A percentile compares a stretch with the other conserved stretches of the same genome.
Evolutionary conservation across 2,888 invertebrate genomes (phyloP).

Genomic region (Hirtodrosophila histrioides): DNA sequence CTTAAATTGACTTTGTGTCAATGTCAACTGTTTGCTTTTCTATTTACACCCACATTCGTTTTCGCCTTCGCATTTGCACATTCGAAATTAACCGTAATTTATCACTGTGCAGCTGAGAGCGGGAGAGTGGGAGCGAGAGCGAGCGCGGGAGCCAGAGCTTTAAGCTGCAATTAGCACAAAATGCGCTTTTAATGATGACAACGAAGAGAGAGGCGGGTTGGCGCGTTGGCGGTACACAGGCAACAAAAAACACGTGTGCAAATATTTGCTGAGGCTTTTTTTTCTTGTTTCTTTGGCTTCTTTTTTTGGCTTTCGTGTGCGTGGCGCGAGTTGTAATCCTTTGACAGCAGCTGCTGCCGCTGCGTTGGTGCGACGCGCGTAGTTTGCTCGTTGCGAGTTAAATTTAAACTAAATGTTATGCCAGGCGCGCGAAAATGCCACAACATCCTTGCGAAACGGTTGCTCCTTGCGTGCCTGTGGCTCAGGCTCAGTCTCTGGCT

Average conservation of each 20-base stretch:
- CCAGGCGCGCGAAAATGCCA: conserved; percentile 58
- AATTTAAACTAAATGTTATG: conserved; percentile 78
- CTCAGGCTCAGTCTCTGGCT: not conserved
- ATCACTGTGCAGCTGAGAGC: conserved; percentile 34
- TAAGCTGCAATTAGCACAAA: conserved; percentile 51
- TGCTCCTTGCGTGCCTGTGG: conserved; percentile 54
- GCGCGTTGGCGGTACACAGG: not conserved
- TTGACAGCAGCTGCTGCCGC: conserved; percentile 21
- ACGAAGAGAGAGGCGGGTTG: not conserved
- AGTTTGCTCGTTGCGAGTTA: conserved; percentile 77
- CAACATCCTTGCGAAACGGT: conserved; percentile 55
- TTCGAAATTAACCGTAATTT: conserved; percentile 55
- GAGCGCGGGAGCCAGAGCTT: not conserved
- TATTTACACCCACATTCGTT: conserved; percentile 34
- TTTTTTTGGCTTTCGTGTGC: conserved; percentile 21
- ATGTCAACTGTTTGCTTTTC: conserved; percentile 55
- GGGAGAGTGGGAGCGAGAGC: not conserved
- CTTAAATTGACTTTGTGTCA: conserved; percentile 67
- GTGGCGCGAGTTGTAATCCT: conserved; percentile 15
- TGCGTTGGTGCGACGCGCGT: conserved; percentile 33
- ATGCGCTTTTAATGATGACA: conserved; percentile 73
- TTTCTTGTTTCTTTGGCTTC: conserved; percentile 7
- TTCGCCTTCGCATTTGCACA: conserved; percentile 15
- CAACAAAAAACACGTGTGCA: conserved; percentile 46
- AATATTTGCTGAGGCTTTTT: conserved; percentile 61